Evolutionary conservation across 2,888 invertebrate genomes (phyloP).

Genomic region (Fragum whitleyi): DNA sequence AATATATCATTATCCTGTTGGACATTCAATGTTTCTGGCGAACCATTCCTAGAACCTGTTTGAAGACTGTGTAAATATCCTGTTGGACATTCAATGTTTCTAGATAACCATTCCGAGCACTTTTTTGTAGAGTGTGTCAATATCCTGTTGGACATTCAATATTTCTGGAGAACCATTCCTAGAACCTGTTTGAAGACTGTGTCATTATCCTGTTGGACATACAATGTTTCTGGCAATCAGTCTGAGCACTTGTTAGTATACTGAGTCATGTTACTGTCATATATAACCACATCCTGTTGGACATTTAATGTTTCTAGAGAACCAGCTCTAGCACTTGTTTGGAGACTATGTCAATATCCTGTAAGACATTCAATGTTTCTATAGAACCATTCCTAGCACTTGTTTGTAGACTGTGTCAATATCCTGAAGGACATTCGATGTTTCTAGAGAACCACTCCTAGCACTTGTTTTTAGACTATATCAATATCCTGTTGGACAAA

Average conservation of each 20-base stretch:
- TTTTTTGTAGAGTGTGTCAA: conserved; percentile 67
- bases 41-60: too few species aligned
- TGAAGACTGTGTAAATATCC: too few species aligned
- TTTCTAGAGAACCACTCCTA: conserved; percentile 91
- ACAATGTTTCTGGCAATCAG: conserved; percentile 92
- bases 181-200: conserved; percentile 2
- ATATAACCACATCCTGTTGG: conserved; percentile 96
- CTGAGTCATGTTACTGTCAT: conserved; percentile 87
- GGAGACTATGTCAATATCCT: conserved; percentile 93
- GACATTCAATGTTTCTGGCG: too few species aligned
- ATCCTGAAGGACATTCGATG: conserved; percentile 86
- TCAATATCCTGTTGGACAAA: conserved; percentile 95
- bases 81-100: too few species aligned
- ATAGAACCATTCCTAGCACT: conserved; percentile 89
- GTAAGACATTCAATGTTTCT: conserved; percentile 94
- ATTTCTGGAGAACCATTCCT: conserved; percentile 91
- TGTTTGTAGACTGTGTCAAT: not conserved
- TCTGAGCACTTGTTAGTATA: conserved; percentile 75
- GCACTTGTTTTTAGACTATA: conserved; percentile 3
- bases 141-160: conserved; percentile 96
- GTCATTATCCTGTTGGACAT: conserved; percentile 95
- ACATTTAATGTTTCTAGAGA: too few species aligned
- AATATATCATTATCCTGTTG: too few species aligned
- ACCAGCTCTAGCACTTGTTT: not conserved
- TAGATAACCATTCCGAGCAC: not conserved